A percentile compares a stretch with the other conserved stretches of the same genome.
Conservation (phyloP, 2,888 invertebrate species). For the Diadegma fenestrale region DNA sequence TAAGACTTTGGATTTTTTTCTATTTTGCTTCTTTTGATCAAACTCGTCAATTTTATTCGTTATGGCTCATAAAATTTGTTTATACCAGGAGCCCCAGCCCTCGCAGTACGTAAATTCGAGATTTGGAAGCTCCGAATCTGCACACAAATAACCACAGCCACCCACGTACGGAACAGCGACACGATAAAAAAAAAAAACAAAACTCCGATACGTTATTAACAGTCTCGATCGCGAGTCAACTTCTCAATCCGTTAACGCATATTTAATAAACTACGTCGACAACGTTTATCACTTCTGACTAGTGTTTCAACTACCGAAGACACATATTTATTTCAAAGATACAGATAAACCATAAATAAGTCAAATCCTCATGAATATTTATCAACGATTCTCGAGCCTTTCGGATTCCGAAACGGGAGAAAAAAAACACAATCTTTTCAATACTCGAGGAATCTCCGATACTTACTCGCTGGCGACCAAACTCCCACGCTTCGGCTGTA, state of each 20-base stretch:
- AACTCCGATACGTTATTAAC: conserved; percentile 73
- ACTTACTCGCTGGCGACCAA: conserved; percentile 13
- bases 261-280: conserved; percentile 43
- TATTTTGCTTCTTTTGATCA: background rate
- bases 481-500: conserved; percentile 6
- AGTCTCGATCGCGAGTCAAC: conserved; percentile 50
- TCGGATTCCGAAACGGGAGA: conserved; percentile 9
- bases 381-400: conserved; percentile 29
- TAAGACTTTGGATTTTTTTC: background rate
- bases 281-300: conserved; percentile 55
- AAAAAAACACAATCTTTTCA: conserved; percentile 1
- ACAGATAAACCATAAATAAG: conserved; percentile 4
- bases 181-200: conserved; percentile 65
- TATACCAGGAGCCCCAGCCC: conserved; percentile 60
- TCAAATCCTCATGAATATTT: conserved; percentile 51
- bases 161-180: conserved; percentile 61
- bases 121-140: conserved; percentile 68
- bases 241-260: conserved; percentile 19
- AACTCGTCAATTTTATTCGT: conserved; percentile 32
- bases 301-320: conserved; percentile 29
- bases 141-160: background rate
- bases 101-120: conserved; percentile 60
- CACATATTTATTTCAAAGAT: conserved; percentile 11
- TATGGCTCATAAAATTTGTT: conserved; percentile 47
- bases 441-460: conserved; percentile 19